Evolutionary conservation across 2,113 vertebrate species (phyloP).

Genomic region (Rhizomys pruinosus): DNA sequence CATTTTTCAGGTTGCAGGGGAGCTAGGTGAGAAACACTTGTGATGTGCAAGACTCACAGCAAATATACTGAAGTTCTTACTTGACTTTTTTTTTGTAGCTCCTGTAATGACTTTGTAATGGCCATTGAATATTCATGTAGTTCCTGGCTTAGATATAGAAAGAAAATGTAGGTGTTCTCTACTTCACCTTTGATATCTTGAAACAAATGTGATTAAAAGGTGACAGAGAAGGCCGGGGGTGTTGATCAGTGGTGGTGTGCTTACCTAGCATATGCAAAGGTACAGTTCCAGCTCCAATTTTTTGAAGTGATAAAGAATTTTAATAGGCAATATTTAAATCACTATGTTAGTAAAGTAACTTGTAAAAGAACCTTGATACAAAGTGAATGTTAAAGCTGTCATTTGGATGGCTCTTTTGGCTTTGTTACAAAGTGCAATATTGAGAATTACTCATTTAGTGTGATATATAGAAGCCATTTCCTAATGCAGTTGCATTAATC

Average conservation of each 20-base stretch:
- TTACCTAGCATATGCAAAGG: neutral
- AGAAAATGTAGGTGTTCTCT: constrained; percentile 55
- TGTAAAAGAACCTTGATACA: constrained; percentile 54
- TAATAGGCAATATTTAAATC: constrained; percentile 51
- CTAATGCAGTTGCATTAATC: constrained; percentile 65
- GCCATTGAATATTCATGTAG: neutral
- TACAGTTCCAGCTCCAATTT: neutral
- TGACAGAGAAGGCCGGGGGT: neutral
- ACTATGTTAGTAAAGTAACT: constrained; percentile 43
- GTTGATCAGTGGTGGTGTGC: neutral
- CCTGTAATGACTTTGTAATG: neutral
- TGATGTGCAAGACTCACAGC: neutral
- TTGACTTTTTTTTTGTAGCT: neutral
- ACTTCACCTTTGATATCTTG: constrained; percentile 37
- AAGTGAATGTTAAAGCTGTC: constrained; percentile 12
- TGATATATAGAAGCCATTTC: constrained; percentile 62
- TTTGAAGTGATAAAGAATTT: neutral
- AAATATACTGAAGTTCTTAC: neutral
- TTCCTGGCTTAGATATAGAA: constrained; percentile 41
- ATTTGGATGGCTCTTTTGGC: constrained; percentile 52
- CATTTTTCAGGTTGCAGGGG: neutral
- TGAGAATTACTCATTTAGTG: constrained; percentile 58
- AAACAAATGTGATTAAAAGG: constrained; percentile 52
- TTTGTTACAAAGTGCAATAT: constrained; percentile 60
- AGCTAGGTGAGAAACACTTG: neutral